phyloP scores from a whole-genome alignment of 1,140 invertebrate genomes.

The Pseudomyrmex cubaensis region DNA sequence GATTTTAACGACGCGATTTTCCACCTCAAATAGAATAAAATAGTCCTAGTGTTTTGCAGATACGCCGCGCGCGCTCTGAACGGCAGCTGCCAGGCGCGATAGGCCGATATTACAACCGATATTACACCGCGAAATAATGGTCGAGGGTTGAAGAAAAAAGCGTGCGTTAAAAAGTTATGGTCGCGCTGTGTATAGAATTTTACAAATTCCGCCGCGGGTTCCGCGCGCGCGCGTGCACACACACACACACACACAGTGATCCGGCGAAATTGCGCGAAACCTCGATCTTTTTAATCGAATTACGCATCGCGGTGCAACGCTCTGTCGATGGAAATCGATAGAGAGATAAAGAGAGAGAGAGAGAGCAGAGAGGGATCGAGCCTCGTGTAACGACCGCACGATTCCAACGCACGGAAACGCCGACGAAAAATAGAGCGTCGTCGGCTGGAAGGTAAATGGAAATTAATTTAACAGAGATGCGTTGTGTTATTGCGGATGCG shows the following conservation, averaged over 20 bases:
- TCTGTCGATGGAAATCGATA: constrained; percentile 56
- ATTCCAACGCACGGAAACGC: constrained; percentile 20
- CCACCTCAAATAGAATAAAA: constrained; percentile 3
- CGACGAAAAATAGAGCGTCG: constrained; percentile 49
- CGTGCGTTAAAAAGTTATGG: constrained; percentile 59
- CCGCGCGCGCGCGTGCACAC: not conserved
- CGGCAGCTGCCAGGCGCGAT: not conserved
- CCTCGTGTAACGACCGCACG: constrained; percentile 37
- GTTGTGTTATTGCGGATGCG: constrained; percentile 52
- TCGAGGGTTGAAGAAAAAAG: constrained; percentile 35
- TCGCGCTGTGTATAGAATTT: constrained; percentile 47
- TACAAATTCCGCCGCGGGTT: constrained; percentile 15
- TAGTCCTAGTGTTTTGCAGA: not conserved
- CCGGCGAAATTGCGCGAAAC: constrained; percentile 52
- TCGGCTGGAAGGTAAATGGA: constrained; percentile 47
- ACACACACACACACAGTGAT: not conserved
- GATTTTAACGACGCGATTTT: constrained; percentile 9
- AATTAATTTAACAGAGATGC: constrained; percentile 62
- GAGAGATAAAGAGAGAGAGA: not conserved
- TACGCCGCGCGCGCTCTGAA: constrained; percentile 4
- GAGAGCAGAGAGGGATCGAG: not conserved
- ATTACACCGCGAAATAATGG: constrained; percentile 51
- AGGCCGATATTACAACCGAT: constrained; percentile 36
- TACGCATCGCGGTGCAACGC: constrained; percentile 15
- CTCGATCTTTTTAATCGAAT: constrained; percentile 60